Evolutionary conservation across 30 jellyfish, hydroid and myxozoan genomes (phyloP).

Genomic region (Turritopsis rubra): DNA sequence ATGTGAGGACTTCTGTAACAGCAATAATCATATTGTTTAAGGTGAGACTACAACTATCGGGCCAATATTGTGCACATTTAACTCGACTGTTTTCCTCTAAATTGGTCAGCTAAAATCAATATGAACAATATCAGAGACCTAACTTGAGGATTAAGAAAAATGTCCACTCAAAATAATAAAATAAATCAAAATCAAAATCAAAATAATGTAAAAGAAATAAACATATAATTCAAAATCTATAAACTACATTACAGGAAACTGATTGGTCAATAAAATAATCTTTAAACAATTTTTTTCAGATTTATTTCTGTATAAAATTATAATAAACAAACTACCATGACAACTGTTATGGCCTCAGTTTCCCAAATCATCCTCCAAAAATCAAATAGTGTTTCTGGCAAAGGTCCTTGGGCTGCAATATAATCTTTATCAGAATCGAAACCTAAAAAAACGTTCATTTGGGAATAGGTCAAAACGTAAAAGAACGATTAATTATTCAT

Average conservation of each 20-base stretch:
- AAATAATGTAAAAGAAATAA: too few relatives aligned
- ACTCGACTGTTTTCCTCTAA: slow-evolving; percentile 79
- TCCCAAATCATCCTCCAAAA: slow-evolving; percentile 98
- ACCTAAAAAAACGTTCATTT: too few relatives aligned
- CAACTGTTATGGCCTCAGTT: slow-evolving; percentile 47
- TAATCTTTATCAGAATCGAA: slow-evolving; percentile 47
- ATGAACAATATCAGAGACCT: too few relatives aligned
- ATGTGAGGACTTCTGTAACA: slow-evolving; percentile 47
- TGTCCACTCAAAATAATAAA: too few relatives aligned
- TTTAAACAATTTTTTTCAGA: too few relatives aligned
- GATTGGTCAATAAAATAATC: too few relatives aligned
- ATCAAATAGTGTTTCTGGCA: slow-evolving; percentile 80
- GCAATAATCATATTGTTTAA: slow-evolving; percentile 54
- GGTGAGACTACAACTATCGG: slow-evolving; percentile 63
- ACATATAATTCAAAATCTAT: too few relatives aligned
- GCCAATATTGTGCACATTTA: slow-evolving; percentile 97
- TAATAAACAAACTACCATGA: slow-evolving; percentile 55
- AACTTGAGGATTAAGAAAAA: too few relatives aligned
- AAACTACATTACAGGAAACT: too few relatives aligned
- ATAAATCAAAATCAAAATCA: background rate
- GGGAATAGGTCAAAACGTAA: too few relatives aligned
- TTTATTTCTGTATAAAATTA: too few relatives aligned
- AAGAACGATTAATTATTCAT: too few relatives aligned
- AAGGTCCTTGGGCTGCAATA: slow-evolving; percentile 88
- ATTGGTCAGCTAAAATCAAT: slow-evolving; percentile 62